Evolutionary conservation across 2,888 invertebrate species (phyloP).

Genomic region (Lymantria monacha): DNA sequence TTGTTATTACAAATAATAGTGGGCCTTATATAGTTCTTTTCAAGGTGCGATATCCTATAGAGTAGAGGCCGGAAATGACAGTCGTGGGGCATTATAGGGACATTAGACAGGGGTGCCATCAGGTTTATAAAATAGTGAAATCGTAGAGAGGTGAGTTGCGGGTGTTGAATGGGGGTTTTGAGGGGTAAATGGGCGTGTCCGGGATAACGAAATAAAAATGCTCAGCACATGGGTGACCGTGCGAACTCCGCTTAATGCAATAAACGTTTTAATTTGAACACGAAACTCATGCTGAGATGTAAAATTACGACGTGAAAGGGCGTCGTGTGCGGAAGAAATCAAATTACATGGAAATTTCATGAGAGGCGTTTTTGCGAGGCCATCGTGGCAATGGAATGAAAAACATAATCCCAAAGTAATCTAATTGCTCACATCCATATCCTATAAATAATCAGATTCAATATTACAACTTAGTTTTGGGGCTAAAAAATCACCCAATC

Average conservation of each 20-base stretch:
- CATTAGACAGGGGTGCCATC: conserved; percentile 72
- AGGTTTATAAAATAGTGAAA: conserved; percentile 67
- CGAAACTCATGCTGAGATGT: conserved; percentile 79
- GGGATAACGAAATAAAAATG: conserved; percentile 78
- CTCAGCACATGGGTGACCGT: conserved; percentile 66
- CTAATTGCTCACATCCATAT: background rate
- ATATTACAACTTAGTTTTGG: background rate
- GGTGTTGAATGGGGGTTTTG: conserved; percentile 13
- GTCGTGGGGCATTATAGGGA: conserved; percentile 68
- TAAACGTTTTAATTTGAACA: conserved; percentile 82
- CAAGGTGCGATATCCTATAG: conserved; percentile 44
- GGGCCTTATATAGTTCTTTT: conserved; percentile 39
- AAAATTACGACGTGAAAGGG: conserved; percentile 70
- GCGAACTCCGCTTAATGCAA: conserved; percentile 79
- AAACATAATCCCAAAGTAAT: conserved; percentile 2
- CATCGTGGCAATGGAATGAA: conserved; percentile 11
- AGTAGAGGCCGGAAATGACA: conserved; percentile 59
- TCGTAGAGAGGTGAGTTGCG: conserved; percentile 48
- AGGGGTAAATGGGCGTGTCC: conserved; percentile 45
- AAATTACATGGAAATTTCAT: conserved; percentile 66
- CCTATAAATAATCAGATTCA: background rate
- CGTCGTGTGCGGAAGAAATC: conserved; percentile 64
- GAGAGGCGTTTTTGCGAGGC: conserved; percentile 37
- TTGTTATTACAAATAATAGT: conserved; percentile 34
- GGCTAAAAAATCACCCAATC: no score